Conservation (phyloP, 2,113 vertebrate genomes). For the Lutjanus erythropterus region DNA sequence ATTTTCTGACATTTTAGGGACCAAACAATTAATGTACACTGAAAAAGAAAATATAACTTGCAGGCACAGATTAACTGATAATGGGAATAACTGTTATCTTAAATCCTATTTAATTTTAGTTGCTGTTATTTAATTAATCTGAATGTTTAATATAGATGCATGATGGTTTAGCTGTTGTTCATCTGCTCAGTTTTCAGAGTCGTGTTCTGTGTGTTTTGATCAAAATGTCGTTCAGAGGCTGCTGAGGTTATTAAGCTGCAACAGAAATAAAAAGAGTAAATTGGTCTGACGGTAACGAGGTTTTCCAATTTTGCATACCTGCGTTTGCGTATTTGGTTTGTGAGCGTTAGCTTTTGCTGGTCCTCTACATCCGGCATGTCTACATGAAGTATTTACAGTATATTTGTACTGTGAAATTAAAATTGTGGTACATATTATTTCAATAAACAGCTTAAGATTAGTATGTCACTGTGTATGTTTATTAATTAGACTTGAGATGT, state of each 20-base stretch:
- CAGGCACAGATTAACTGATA: background rate
- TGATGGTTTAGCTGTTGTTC: background rate
- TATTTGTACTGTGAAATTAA: slow-evolving; percentile 39
- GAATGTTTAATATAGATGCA: background rate
- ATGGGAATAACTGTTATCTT: background rate
- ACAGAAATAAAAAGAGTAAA: background rate
- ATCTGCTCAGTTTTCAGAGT: background rate
- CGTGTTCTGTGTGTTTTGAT: background rate
- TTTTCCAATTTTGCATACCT: slow-evolving; percentile 23
- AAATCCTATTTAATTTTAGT: background rate
- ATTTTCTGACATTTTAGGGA: background rate
- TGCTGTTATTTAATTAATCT: background rate
- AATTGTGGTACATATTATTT: slow-evolving; percentile 34
- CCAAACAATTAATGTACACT: background rate
- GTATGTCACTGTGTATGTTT: background rate
- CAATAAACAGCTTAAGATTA: slow-evolving; percentile 10
- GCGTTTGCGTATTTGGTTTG: slow-evolving; percentile 44
- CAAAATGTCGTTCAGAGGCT: background rate
- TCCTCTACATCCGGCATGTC: slow-evolving; percentile 33
- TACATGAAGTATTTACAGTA: slow-evolving; percentile 42
- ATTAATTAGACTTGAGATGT: background rate
- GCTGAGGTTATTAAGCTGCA: background rate
- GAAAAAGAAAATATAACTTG: background rate
- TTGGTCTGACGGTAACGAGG: background rate
- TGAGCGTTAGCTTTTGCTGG: slow-evolving; percentile 39